Conservation (phyloP, 2,113 vertebrate genomes). For the Symphodus melops region DNA sequence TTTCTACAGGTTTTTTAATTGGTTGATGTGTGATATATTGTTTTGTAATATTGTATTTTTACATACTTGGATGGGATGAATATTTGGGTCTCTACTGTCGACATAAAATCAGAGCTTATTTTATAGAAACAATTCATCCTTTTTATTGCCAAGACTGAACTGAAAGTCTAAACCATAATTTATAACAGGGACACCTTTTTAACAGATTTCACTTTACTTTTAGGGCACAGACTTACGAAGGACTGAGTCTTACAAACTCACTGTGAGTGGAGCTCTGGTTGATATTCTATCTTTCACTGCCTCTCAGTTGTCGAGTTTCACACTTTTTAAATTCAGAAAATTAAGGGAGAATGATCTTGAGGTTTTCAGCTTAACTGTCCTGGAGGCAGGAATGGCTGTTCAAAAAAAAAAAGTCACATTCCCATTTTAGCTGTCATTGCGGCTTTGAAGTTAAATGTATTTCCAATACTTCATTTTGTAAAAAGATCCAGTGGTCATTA, state of each 20-base stretch:
- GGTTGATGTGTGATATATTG: not conserved
- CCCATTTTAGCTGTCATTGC: conserved; percentile 18
- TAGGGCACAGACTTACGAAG: not conserved
- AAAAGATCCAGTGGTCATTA: not conserved
- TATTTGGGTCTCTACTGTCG: too few relatives aligned
- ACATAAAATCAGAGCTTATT: too few relatives aligned
- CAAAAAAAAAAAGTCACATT: conserved; percentile 12
- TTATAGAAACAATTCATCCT: not conserved
- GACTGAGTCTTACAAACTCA: not conserved
- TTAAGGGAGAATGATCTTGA: not conserved
- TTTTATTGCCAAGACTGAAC: not conserved
- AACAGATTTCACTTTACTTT: not conserved
- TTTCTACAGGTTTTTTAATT: not conserved
- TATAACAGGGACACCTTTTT: not conserved
- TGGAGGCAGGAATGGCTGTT: conserved; percentile 2
- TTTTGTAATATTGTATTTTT: too few relatives aligned
- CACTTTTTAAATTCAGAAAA: conserved; percentile 17
- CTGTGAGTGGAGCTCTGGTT: not conserved
- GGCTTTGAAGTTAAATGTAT: not conserved
- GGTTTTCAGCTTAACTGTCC: conserved; percentile 8
- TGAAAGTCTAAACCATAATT: not conserved
- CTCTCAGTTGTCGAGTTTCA: conserved; percentile 9
- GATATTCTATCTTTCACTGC: not conserved
- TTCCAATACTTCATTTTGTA: conserved; percentile 15
- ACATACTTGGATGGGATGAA: too few relatives aligned